Evolutionary conservation across 2,888 invertebrate species (phyloP), one percentile per base, ranked within the genome.

Genomic region (Ariolimax columbianus): DNA sequence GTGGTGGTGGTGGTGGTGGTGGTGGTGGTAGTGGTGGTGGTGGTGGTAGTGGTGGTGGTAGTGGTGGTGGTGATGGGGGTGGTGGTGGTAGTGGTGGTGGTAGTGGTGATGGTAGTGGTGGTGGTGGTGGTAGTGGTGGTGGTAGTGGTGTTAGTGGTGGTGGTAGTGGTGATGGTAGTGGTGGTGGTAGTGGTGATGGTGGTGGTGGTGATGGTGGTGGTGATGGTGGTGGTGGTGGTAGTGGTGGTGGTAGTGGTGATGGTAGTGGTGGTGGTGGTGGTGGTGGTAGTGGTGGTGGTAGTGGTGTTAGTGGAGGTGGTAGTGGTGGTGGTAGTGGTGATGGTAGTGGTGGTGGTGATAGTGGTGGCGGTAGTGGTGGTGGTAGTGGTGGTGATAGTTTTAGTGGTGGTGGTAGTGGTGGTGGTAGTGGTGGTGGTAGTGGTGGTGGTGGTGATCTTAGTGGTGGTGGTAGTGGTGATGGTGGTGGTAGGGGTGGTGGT

Each of bases 191-290:
- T 40, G 47, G 43, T 68, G 47, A 78, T 70, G 81, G 83, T 59
- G 63, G 63, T 75, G 75, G 72, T 73, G 66, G 23, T 55, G 75
- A 68, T 77, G 51, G 77, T 63, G 70, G 40, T 72, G 68, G 79
- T 75, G 79, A 85, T 51, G 77, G 70, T 63, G 77, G 79, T 77
- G 63, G 55, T 47, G 73, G 75, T 79, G 55, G 80, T 47, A 72
- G 63, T 73, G 75, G 77, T 72, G 38, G n/a, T 51, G 36, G n/a
- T 51, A 51, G 33, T 59, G 33, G n/a, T 63, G 26, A 6, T 63
- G 23, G 30, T 77, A 72, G 77, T 72, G 38, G n/a, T 51, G 36
- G n/a, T 51, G 36, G 33, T 59, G 33, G n/a, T 63, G 26, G 26
- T 63, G 23, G 30, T 77, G n/a, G 30, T 77, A 36, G 30, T 77